A percentile compares a stretch with the other conserved stretches of the same genome.
Conservation (phyloP, 2,888 invertebrate species). For the Drosophila mettleri region DNA sequence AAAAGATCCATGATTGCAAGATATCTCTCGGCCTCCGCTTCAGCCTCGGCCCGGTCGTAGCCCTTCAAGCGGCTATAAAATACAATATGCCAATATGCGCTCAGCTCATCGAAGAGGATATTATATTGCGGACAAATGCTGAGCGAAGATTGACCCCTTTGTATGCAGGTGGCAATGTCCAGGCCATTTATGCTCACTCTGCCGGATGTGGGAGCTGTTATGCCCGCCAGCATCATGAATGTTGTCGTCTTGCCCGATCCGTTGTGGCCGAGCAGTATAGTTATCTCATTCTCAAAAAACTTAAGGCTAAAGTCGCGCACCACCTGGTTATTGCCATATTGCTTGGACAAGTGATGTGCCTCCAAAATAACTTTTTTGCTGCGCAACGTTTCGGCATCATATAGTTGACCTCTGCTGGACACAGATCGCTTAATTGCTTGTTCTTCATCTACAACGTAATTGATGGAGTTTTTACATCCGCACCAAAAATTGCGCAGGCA, state of each 20-base stretch:
- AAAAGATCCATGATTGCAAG: conserved; percentile 88
- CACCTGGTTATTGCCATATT: conserved; percentile 86
- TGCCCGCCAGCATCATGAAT: conserved; percentile 94
- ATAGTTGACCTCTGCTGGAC: too few species aligned
- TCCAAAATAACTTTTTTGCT: conserved; percentile 85
- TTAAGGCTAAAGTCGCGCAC: conserved; percentile 89
- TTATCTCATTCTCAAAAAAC: conserved; percentile 94
- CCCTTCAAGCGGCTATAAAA: conserved; percentile 92
- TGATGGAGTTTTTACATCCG: conserved; percentile 17
- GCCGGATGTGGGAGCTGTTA: conserved; percentile 88
- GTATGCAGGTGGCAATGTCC: conserved; percentile 87
- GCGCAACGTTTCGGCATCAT: conserved; percentile 32
- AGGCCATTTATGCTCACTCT: conserved; percentile 89
- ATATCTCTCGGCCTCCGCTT: conserved; percentile 87
- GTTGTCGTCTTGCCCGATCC: conserved; percentile 97
- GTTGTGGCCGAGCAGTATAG: conserved; percentile 90
- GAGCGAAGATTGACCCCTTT: conserved; percentile 88
- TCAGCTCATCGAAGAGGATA: conserved; percentile 92
- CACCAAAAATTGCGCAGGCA: conserved; percentile 87
- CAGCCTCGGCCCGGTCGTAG: conserved; percentile 85
- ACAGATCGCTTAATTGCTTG: too few species aligned
- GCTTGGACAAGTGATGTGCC: conserved; percentile 87
- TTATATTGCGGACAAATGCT: conserved; percentile 94
- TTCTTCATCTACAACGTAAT: neutral
- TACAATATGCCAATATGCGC: conserved; percentile 91